These are phyloP conservation scores for Drosophila novamexicana DNA, from an alignment of 1,140 invertebrate species.

Conservation along the genomic window DNA sequence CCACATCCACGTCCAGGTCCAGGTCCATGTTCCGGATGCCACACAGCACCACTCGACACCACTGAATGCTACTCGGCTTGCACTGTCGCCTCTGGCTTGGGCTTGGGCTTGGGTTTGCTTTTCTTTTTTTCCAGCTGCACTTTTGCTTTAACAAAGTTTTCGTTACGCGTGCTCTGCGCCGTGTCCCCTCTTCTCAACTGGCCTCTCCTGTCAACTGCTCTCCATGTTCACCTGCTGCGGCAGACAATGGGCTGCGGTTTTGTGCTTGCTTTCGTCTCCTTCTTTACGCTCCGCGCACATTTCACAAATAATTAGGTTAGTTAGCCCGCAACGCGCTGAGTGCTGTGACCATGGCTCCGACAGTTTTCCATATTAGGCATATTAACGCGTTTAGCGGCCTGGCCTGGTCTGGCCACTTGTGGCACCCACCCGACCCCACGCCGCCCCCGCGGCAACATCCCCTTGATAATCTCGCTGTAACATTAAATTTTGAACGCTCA, in stretches of 20 bases:
- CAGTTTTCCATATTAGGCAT: slow-evolving; percentile 53
- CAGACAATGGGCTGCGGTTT: slow-evolving; percentile 68
- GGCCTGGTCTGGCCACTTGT: slow-evolving; percentile 34
- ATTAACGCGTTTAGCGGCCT: slow-evolving; percentile 44
- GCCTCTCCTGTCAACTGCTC: slow-evolving; percentile 9
- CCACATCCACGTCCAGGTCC: too few species aligned
- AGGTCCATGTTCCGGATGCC: slow-evolving; percentile 28
- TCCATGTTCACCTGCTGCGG: slow-evolving; percentile 54
- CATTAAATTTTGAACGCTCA: slow-evolving; percentile 14
- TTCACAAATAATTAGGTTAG: slow-evolving; percentile 79
- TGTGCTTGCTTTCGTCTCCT: slow-evolving; percentile 28
- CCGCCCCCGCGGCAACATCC: background rate
- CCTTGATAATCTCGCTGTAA: slow-evolving; percentile 5
- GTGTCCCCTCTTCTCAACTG: slow-evolving; percentile 26
- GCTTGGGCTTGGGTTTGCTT: slow-evolving; percentile 3
- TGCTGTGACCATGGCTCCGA: slow-evolving; percentile 30
- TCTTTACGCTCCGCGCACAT: slow-evolving; percentile 42
- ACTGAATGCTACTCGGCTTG: slow-evolving; percentile 43
- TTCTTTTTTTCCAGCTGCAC: slow-evolving; percentile 20
- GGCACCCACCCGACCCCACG: background rate
- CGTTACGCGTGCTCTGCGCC: slow-evolving; percentile 65
- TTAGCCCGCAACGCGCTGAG: slow-evolving; percentile 51
- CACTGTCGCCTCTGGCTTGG: slow-evolving; percentile 20
- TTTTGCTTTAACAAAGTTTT: slow-evolving; percentile 72
- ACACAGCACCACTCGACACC: slow-evolving; percentile 60